phyloP scores from a whole-genome alignment of 2,888 invertebrate species.

The Caenorhabditis becei region DNA sequence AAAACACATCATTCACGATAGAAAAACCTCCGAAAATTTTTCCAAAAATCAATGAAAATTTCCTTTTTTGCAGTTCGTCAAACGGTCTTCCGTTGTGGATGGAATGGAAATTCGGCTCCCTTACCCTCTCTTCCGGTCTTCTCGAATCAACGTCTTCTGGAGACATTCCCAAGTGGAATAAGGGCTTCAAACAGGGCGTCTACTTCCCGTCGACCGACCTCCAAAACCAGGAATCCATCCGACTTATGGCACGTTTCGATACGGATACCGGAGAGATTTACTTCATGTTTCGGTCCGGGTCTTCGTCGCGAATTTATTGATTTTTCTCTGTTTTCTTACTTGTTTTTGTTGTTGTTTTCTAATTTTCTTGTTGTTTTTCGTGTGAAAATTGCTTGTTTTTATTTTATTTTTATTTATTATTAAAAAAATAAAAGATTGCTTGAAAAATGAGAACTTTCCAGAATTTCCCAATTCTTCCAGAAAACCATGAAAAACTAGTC shows the following conservation, averaged over 20 bases:
- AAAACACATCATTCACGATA: too few species aligned
- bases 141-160: conserved; percentile 24
- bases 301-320: conserved; percentile 24
- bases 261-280: conserved; percentile 46
- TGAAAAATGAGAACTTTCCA: too few species aligned
- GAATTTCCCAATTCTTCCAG: too few species aligned
- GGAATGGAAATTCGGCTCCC: conserved; percentile 69
- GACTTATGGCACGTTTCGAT: conserved; percentile 46
- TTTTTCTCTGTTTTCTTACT: neutral
- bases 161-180: conserved; percentile 67
- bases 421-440: too few species aligned
- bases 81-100: conserved; percentile 78
- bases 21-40: too few species aligned
- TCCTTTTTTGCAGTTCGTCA: conserved; percentile 59
- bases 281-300: conserved; percentile 66
- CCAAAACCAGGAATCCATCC: conserved; percentile 19
- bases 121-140: conserved; percentile 64
- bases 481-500: too few species aligned
- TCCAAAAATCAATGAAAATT: neutral
- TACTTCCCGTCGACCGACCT: conserved; percentile 67
- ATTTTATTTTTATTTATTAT: too few species aligned
- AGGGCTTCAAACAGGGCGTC: conserved; percentile 74
- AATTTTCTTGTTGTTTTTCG: too few species aligned
- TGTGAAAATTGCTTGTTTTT: too few species aligned
- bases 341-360: conserved; percentile 8